phyloP scores from a whole-genome alignment of 2,888 invertebrate species.

The Trilocha varians region DNA sequence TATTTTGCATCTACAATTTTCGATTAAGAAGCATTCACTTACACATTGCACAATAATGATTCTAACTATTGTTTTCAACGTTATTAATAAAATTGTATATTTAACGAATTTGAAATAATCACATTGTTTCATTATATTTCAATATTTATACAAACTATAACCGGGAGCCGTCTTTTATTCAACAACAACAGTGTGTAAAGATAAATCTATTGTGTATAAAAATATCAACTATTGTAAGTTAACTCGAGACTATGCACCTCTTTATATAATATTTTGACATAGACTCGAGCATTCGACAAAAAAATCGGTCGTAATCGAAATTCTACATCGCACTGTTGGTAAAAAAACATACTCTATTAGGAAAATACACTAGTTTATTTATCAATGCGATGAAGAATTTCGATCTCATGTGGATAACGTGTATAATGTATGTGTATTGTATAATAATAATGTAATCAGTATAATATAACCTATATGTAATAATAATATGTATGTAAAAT shows the following conservation, averaged over 20 bases:
- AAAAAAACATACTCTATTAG: conserved; percentile 61
- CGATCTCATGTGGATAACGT: conserved; percentile 47
- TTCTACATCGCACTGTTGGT: conserved; percentile 39
- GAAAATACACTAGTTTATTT: conserved; percentile 53
- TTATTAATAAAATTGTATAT: conserved; percentile 15
- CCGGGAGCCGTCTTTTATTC: conserved; percentile 70
- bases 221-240: conserved; percentile 67
- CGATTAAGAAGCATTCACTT: too few relatives aligned
- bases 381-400: conserved; percentile 38
- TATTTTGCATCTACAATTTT: too few relatives aligned
- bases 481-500: conserved; percentile 63
- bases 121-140: conserved; percentile 38
- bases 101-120: conserved; percentile 39
- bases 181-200: conserved; percentile 70
- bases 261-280: conserved; percentile 20
- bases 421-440: conserved; percentile 55
- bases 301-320: conserved; percentile 45
- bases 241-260: conserved; percentile 29
- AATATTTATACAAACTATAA: conserved; percentile 62
- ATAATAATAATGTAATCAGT: conserved; percentile 68
- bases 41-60: too few relatives aligned
- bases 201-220: conserved; percentile 72
- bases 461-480: conserved; percentile 66
- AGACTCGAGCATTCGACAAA: conserved; percentile 45
- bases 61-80: conserved; percentile 13